A percentile compares a stretch with the other conserved stretches of the same genome.
Evolutionary conservation across 2,888 invertebrate genomes (phyloP).

Genomic region (Agriopis aurantiaria): DNA sequence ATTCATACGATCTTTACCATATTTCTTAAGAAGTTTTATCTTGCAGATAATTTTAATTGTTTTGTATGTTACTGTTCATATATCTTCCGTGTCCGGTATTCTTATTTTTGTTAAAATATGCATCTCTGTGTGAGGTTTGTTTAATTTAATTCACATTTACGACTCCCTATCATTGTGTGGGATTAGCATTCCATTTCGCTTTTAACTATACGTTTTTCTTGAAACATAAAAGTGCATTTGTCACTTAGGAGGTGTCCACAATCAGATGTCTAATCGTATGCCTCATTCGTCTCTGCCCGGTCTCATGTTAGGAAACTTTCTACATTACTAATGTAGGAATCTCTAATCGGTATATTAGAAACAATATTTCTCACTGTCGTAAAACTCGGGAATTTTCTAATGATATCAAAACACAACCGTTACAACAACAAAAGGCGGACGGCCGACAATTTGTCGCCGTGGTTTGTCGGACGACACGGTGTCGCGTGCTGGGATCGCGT

Average conservation of each 20-base stretch:
- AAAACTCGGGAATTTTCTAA: slow-evolving; percentile 75
- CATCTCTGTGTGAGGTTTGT: slow-evolving; percentile 68
- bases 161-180: slow-evolving; percentile 46
- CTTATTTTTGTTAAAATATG: slow-evolving; percentile 66
- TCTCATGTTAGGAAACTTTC: slow-evolving; percentile 62
- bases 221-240: slow-evolving; percentile 33
- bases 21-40: slow-evolving; percentile 70
- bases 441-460: slow-evolving; percentile 69
- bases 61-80: slow-evolving; percentile 67
- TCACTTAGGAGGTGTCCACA: slow-evolving; percentile 40
- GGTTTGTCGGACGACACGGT: slow-evolving; percentile 63
- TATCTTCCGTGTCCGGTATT: slow-evolving; percentile 69
- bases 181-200: slow-evolving; percentile 44
- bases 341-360: slow-evolving; percentile 73
- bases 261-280: slow-evolving; percentile 60
- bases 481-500: slow-evolving; percentile 74
- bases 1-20: slow-evolving; percentile 75
- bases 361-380: slow-evolving; percentile 78
- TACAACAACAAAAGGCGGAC: slow-evolving; percentile 79
- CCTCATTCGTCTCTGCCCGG: slow-evolving; percentile 66
- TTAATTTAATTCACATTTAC: slow-evolving; percentile 58
- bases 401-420: slow-evolving; percentile 83
- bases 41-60: slow-evolving; percentile 75
- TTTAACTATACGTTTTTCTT: slow-evolving; percentile 17
- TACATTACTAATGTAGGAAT: slow-evolving; percentile 67